phyloP scores from a whole-genome alignment of 2,888 invertebrate species.

The Oligia strigilis region DNA sequence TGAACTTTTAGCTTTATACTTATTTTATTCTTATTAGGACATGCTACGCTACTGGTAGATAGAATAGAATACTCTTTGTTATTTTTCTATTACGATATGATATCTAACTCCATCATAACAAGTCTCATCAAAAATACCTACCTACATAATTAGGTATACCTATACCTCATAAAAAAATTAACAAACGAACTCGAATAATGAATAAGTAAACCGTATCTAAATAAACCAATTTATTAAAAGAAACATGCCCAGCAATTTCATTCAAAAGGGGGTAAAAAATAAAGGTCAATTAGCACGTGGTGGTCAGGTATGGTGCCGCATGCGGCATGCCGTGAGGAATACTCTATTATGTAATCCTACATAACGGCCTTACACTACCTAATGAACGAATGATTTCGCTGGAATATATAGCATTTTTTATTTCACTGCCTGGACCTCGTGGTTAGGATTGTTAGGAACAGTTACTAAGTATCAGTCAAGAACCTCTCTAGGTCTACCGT shows the following conservation, averaged over 20 bases:
- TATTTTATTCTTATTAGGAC: no score
- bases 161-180: neutral
- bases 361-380: slow-evolving; percentile 39
- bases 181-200: neutral
- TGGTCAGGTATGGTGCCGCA: slow-evolving; percentile 2
- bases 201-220: neutral
- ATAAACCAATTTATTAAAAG: neutral
- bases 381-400: slow-evolving; percentile 48
- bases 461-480: slow-evolving; percentile 67
- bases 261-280: slow-evolving; percentile 24
- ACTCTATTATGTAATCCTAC: slow-evolving; percentile 18
- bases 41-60: no score
- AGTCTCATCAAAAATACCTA: neutral
- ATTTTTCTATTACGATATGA: neutral
- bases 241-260: neutral
- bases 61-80: no score
- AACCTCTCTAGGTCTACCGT: slow-evolving; percentile 66
- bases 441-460: slow-evolving; percentile 75
- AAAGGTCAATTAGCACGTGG: slow-evolving; percentile 41
- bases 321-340: slow-evolving; percentile 15
- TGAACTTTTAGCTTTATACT: no score
- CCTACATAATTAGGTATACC: neutral
- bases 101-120: neutral
- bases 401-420: slow-evolving; percentile 68
- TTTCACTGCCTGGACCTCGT: slow-evolving; percentile 56